A percentile compares a stretch with the other conserved stretches of the same genome.
phyloP scores from a whole-genome alignment of 23 tunicate genomes.

The Ascidia mentula region DNA sequence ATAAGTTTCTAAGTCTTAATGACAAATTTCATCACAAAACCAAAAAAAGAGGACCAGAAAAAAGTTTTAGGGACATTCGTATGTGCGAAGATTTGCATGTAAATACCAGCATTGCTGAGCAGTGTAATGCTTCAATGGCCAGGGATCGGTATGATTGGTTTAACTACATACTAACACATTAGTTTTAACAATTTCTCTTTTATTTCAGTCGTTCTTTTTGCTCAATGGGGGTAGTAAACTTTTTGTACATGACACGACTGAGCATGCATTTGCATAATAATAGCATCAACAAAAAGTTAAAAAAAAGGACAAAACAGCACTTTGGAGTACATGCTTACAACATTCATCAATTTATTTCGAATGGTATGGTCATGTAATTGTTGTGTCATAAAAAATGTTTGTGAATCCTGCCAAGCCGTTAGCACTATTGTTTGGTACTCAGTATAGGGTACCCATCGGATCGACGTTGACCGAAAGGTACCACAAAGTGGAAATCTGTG shows the following conservation, averaged over 20 bases:
- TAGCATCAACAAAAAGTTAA: background rate
- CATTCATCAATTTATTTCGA: too few species aligned
- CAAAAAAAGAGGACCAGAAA: background rate
- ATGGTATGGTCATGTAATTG: too few species aligned
- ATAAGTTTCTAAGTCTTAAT: background rate
- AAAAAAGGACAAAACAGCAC: background rate
- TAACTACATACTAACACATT: background rate
- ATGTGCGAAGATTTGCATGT: background rate
- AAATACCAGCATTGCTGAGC: slow-evolving; percentile 14
- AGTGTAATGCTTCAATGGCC: background rate
- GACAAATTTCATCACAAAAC: slow-evolving; percentile 23
- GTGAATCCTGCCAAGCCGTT: too few species aligned
- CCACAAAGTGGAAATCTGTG: too few species aligned
- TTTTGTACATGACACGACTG: slow-evolving; percentile 1
- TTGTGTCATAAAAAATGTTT: too few species aligned
- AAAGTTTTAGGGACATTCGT: background rate
- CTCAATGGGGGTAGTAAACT: background rate
- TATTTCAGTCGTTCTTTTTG: background rate
- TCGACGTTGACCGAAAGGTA: too few species aligned
- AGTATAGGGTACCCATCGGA: too few species aligned
- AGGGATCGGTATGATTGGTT: background rate
- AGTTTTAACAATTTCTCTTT: background rate
- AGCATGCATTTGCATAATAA: slow-evolving; percentile 3
- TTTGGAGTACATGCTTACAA: too few species aligned
- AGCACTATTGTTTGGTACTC: too few species aligned